A percentile compares a stretch with the other conserved stretches of the same genome.
Conservation (phyloP, 2,888 invertebrate genomes). For the Pheosia gnoma region DNA sequence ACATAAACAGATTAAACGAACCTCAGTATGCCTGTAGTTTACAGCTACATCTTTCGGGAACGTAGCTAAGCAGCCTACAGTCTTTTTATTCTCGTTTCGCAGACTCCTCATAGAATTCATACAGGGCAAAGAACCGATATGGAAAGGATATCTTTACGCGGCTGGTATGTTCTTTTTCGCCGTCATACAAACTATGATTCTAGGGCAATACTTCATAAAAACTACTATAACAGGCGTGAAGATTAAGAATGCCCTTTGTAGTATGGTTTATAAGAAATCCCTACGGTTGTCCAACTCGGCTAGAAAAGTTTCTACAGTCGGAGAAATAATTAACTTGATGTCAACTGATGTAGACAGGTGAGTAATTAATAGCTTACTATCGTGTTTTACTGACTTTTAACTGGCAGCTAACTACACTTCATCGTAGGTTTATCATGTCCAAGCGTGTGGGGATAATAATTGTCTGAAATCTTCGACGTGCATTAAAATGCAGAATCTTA, state of each 20-base stretch:
- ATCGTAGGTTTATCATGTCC: no score
- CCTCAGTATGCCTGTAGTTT: no score
- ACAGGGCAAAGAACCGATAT: conserved; percentile 80
- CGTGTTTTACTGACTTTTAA: no score
- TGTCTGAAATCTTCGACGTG: no score
- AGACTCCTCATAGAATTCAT: conserved; percentile 88
- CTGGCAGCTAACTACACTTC: no score
- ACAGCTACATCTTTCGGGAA: no score
- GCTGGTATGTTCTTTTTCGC: conserved; percentile 87
- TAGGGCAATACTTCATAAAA: conserved; percentile 93
- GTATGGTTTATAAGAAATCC: conserved; percentile 92
- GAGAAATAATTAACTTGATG: conserved; percentile 94
- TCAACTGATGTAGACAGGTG: conserved; percentile 91
- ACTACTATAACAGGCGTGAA: conserved; percentile 93
- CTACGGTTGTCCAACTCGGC: conserved; percentile 88
- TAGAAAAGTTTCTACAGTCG: conserved; percentile 89
- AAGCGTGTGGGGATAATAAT: no score
- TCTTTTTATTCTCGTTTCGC: conserved; percentile 12
- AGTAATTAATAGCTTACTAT: conserved; percentile 8
- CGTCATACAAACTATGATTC: conserved; percentile 88
- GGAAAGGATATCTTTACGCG: conserved; percentile 93
- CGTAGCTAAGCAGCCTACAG: no score
- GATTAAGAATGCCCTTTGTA: conserved; percentile 90
- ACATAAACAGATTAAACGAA: no score
- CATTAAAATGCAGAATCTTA: no score